phyloP scores from a whole-genome alignment of 2,797 vertebrate species.

The Macropus fuliginosus region DNA sequence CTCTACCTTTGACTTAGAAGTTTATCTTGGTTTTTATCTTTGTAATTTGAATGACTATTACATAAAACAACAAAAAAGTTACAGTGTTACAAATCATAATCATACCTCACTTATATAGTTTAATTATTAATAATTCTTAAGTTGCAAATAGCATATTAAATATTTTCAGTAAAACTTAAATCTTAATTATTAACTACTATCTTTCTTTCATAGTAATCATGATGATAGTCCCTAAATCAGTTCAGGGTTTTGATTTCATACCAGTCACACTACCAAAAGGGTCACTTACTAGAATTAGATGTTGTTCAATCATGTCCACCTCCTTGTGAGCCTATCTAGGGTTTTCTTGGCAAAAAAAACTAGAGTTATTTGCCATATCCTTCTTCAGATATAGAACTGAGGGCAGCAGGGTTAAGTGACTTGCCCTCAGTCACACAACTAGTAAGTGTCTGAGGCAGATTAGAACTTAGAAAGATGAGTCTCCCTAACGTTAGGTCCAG shows the following conservation, averaged over 20 bases:
- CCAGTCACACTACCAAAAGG: background rate
- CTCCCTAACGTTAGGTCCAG: background rate
- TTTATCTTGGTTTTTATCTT: background rate
- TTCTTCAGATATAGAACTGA: background rate
- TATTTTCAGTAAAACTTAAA: conserved; percentile 12
- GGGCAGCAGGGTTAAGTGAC: background rate
- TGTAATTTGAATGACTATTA: background rate
- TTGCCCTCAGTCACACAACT: background rate
- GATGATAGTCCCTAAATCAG: background rate
- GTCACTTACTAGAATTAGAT: background rate
- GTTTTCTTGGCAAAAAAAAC: background rate
- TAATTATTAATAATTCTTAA: conserved; percentile 37
- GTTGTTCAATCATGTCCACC: background rate
- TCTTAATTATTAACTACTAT: conserved; percentile 52
- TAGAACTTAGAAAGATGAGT: background rate
- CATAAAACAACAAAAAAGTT: background rate
- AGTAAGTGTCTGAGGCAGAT: background rate
- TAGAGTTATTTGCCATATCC: background rate
- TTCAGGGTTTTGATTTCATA: background rate
- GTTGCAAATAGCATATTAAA: conserved; percentile 4
- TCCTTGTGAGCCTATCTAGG: background rate
- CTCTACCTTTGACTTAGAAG: background rate
- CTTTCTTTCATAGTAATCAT: conserved; percentile 15
- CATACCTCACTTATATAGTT: background rate
- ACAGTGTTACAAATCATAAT: background rate